Percentiles rank a stretch among this genome's conserved stretches.
phyloP scores from a whole-genome alignment of 1,140 invertebrate genomes.

The Cydia fagiglandana region DNA sequence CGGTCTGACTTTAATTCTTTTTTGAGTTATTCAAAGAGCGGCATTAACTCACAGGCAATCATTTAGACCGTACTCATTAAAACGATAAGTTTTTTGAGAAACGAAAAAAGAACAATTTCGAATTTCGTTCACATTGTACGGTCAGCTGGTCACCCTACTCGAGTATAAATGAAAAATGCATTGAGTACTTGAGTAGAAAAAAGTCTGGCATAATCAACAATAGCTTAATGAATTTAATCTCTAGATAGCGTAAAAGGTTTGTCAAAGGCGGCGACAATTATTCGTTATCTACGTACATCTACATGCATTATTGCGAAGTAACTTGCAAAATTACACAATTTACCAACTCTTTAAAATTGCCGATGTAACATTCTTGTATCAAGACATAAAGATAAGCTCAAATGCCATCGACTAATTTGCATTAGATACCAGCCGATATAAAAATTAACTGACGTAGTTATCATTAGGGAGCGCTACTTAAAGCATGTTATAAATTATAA shows the following conservation, averaged over 20 bases:
- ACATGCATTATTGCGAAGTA: background rate
- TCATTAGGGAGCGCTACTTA: background rate
- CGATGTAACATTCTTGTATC: background rate
- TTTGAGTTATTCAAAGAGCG: background rate
- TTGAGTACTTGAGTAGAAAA: background rate
- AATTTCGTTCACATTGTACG: background rate
- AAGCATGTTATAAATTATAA: background rate
- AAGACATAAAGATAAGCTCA: slow-evolving; percentile 4
- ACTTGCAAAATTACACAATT: background rate
- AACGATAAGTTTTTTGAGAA: background rate
- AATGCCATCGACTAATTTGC: slow-evolving; percentile 4
- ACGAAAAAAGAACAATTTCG: background rate
- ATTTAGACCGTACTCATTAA: background rate
- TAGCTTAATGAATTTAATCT: background rate
- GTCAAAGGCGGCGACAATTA: background rate
- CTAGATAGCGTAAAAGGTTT: background rate
- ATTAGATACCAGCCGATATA: background rate
- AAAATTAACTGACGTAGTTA: background rate
- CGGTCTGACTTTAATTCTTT: too few relatives aligned
- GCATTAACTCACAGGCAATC: background rate
- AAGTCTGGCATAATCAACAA: background rate
- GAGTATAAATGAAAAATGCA: background rate
- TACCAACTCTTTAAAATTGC: background rate
- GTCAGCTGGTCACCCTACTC: background rate
- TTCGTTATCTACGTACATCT: background rate